These are phyloP conservation scores for Florisuga fusca DNA, from an alignment of 2,797 vertebrate genomes.

Conservation along the genomic window DNA sequence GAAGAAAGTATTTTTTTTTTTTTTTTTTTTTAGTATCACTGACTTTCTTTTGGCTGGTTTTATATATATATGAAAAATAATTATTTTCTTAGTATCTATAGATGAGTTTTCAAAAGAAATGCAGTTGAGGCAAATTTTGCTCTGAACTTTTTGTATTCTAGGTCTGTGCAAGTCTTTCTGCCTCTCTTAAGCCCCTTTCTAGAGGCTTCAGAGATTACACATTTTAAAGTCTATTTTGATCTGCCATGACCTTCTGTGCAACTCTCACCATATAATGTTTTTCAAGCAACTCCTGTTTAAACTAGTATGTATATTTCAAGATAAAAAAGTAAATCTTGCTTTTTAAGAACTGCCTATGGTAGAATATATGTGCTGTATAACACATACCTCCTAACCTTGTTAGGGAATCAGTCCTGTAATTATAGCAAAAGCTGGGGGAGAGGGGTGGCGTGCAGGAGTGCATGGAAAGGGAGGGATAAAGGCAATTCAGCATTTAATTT, in stretches of 20 bases:
- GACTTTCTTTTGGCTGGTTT: not conserved
- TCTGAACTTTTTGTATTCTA: not conserved
- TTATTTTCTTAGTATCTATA: not conserved
- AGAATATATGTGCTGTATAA: not conserved
- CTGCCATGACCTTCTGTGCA: not conserved
- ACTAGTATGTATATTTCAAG: not conserved
- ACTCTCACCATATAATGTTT: not conserved
- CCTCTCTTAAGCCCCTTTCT: not conserved
- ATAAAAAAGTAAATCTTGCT: not conserved
- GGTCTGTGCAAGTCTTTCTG: not conserved
- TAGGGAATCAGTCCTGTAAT: not conserved
- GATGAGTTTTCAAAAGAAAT: not conserved
- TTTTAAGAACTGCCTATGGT: not conserved
- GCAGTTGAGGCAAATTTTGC: not conserved
- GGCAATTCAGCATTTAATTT: not conserved
- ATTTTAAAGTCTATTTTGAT: not conserved
- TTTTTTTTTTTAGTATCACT: not conserved
- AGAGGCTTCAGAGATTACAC: not conserved
- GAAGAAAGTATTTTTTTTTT: no score
- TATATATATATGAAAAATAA: not conserved
- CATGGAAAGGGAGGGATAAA: not conserved
- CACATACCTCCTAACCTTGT: not conserved
- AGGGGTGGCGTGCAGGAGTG: no score
- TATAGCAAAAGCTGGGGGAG: not conserved
- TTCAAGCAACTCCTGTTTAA: slow-evolving; percentile 7